Percentiles rank a stretch among this genome's conserved stretches.
Evolutionary conservation across 2,888 invertebrate genomes (phyloP).

Genomic region (Tuta absoluta): DNA sequence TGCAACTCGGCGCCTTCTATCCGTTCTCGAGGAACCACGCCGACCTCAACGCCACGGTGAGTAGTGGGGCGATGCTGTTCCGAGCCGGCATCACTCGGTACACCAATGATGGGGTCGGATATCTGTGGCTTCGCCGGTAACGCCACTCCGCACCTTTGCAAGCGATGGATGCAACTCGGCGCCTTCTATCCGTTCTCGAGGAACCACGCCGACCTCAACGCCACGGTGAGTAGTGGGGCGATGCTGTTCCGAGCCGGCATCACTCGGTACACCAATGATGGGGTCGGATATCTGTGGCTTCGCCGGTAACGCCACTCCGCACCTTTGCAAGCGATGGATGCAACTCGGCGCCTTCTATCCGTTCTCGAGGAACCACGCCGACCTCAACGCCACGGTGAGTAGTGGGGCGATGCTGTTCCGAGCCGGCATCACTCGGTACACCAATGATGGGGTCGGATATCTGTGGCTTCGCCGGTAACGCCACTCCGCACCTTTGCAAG

Average conservation of each 20-base stretch:
- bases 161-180: constrained; percentile 92
- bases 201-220: constrained; percentile 86
- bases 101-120: constrained; percentile 92
- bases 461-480: constrained; percentile 90
- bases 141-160: constrained; percentile 86
- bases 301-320: constrained; percentile 85
- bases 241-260: no score
- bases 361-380: constrained; percentile 90
- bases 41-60: constrained; percentile 81
- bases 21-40: constrained; percentile 92
- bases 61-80: no score
- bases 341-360: constrained; percentile 94
- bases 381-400: constrained; percentile 79
- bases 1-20: constrained; percentile 93
- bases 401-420: no score
- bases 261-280: constrained; percentile 91
- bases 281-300: constrained; percentile 95
- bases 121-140: constrained; percentile 92
- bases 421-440: no score
- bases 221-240: constrained; percentile 78
- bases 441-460: constrained; percentile 93
- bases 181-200: constrained; percentile 94
- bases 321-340: constrained; percentile 91
- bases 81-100: no score
- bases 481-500: constrained; percentile 86